phyloP scores from a whole-genome alignment of 1,140 invertebrate species.

The Drusus annulatus region DNA sequence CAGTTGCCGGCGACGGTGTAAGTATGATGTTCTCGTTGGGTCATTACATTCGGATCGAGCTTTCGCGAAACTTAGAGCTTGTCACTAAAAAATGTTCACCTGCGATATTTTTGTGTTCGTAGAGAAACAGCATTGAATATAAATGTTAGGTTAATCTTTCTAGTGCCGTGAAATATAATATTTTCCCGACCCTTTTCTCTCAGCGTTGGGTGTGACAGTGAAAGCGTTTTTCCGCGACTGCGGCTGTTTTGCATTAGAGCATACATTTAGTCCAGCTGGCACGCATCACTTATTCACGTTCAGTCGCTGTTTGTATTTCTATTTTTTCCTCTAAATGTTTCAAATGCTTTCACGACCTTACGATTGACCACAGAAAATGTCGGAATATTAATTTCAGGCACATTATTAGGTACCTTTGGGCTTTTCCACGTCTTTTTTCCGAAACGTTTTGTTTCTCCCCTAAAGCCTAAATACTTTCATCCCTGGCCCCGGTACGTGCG shows the following conservation, averaged over 20 bases:
- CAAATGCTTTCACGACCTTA: too few relatives aligned
- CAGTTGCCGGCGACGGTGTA: conserved; percentile 44
- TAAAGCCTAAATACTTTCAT: too few relatives aligned
- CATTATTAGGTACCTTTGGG: too few relatives aligned
- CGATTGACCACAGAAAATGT: too few relatives aligned
- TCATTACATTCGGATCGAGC: conserved; percentile 35
- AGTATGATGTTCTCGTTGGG: conserved; percentile 44
- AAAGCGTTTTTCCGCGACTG: too few relatives aligned
- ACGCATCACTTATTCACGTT: neutral
- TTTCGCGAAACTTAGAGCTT: neutral
- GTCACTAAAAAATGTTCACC: neutral
- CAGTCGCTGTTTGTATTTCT: neutral
- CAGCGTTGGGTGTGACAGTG: neutral
- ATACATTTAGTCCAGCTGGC: neutral
- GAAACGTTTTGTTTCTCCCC: too few relatives aligned
- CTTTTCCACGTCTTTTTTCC: too few relatives aligned
- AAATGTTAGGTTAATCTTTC: conserved; percentile 5
- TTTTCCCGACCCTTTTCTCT: conserved; percentile 1
- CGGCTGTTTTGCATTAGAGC: neutral
- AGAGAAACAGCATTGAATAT: conserved; percentile 4
- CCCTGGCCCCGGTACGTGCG: neutral
- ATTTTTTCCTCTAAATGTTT: too few relatives aligned
- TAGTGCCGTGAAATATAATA: neutral
- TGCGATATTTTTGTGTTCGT: conserved; percentile 13
- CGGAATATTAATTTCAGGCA: too few relatives aligned